A percentile compares a stretch with the other conserved stretches of the same genome.
Evolutionary conservation across 2,113 vertebrate genomes (phyloP).

Genomic region (Salvelinus namaycush): DNA sequence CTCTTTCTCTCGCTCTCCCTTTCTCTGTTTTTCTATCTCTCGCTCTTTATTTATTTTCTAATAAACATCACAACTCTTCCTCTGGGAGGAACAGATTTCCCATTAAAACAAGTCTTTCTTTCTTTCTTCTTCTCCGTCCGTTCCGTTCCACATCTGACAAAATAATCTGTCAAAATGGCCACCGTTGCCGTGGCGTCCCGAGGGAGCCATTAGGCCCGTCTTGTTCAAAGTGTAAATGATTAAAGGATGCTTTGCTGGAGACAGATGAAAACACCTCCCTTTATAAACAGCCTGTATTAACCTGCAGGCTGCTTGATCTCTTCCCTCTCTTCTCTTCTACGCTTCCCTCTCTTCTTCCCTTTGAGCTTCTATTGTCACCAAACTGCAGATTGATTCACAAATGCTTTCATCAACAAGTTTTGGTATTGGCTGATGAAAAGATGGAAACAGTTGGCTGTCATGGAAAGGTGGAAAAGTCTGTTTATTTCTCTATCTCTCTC

Average conservation of each 20-base stretch:
- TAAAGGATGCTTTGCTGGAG: slow-evolving; percentile 51
- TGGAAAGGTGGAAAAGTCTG: too few species aligned
- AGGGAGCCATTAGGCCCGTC: slow-evolving; percentile 45
- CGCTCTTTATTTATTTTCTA: not conserved
- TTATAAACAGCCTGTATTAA: not conserved
- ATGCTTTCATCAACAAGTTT: not conserved
- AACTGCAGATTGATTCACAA: not conserved
- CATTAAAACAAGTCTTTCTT: slow-evolving; percentile 30
- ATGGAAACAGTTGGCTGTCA: too few species aligned
- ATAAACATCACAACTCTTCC: not conserved
- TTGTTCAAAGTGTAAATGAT: slow-evolving; percentile 57
- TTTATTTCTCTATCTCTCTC: too few species aligned
- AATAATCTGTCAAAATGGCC: slow-evolving; percentile 43
- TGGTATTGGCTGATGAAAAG: not conserved
- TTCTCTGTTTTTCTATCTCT: not conserved
- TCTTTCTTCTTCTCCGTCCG: not conserved
- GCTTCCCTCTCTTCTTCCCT: not conserved
- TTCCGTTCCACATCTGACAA: slow-evolving; percentile 8
- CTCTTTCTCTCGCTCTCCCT: not conserved
- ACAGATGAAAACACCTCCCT: slow-evolving; percentile 4
- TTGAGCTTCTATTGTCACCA: not conserved
- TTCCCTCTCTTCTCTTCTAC: not conserved
- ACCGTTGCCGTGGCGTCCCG: slow-evolving; percentile 13
- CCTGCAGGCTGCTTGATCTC: not conserved
- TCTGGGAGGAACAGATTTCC: slow-evolving; percentile 13